Evolutionary conservation across 2,113 vertebrate species (phyloP), one percentile per base, ranked within the genome.

Genomic region (Hemichromis elongatus): DNA sequence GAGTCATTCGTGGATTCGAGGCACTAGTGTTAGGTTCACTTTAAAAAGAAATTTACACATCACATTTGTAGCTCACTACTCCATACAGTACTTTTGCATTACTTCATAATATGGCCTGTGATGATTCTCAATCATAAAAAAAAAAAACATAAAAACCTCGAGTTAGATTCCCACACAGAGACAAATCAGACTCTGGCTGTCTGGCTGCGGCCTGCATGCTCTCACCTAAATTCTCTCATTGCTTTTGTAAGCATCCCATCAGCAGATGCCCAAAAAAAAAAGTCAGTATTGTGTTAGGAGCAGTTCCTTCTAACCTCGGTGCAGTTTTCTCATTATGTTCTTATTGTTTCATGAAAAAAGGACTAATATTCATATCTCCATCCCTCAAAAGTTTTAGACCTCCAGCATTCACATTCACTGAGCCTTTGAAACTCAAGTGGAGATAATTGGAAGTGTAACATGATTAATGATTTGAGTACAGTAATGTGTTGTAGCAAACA

Each of bases 31-130:
- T 47, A 26, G 14, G 18, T 40, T 70, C 4, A 16, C 40, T 1
- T 59, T 33, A 9, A 0, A 0, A 1, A 52, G 19, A 4, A 61
- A 35, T 37, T 26, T 18, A 70, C 24, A 26, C 13, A 45, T 45
- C 1, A 2, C 40, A 70, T 45, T 45, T 70, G 40, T 45, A 45
- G 14, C 21, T 45, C 2, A 70, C 21, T 70, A 70, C 40, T 70
- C 40, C 21, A 45, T 45, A 45, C 26, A 70, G 21, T 70, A 70
- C 13, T 45, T 45, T 45, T 68, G 63, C 37, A 68, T 68, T 45
- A 45, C 21, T 70, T 21, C 24, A 73, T 73, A 18, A 73, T 73
- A 28, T 47, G 42, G 24, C 40, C 40, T 70, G 47, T 50, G 42
- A 26, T 73, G 24, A 73, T 47, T 28, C 24, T 47, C 37, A n/a